Conservation (phyloP, 37 sponge, comb jelly and placozoan genomes). For the Spongilla lacustris region DNA sequence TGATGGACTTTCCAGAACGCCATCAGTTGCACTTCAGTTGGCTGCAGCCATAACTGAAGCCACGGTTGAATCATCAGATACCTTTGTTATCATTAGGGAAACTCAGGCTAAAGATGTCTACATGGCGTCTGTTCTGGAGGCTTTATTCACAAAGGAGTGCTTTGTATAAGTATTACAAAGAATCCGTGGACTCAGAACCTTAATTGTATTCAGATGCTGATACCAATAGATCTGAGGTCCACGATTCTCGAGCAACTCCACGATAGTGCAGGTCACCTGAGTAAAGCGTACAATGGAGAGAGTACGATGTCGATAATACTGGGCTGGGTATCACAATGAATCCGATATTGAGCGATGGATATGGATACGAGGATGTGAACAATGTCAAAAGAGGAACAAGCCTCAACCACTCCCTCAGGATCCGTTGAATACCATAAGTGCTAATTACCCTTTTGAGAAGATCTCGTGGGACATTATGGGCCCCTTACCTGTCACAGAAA, state of each 20-base stretch:
- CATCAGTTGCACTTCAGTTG: too few species aligned
- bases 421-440: constrained; percentile 18
- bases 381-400: constrained; percentile 10
- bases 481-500: constrained; percentile 10
- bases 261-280: constrained; percentile 9
- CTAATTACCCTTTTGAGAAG: constrained; percentile 22
- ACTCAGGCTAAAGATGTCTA: background rate
- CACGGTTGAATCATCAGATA: background rate
- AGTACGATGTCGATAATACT: constrained; percentile 10
- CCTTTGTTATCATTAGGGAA: background rate
- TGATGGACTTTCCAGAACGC: constrained; percentile 6
- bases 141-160: background rate
- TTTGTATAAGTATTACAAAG: background rate
- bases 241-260: constrained; percentile 15
- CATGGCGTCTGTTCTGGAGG: too few species aligned
- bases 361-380: constrained; percentile 4
- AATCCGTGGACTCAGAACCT: background rate
- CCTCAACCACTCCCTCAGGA: constrained; percentile 10
- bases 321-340: constrained; percentile 34
- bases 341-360: background rate
- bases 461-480: constrained; percentile 33
- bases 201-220: constrained; percentile 6
- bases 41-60: background rate
- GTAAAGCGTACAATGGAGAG: constrained; percentile 9
- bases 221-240: background rate